These are phyloP conservation scores for Leptestheria dahalacensis DNA, from an alignment of 1,140 invertebrate genomes.

Conservation along the genomic window DNA sequence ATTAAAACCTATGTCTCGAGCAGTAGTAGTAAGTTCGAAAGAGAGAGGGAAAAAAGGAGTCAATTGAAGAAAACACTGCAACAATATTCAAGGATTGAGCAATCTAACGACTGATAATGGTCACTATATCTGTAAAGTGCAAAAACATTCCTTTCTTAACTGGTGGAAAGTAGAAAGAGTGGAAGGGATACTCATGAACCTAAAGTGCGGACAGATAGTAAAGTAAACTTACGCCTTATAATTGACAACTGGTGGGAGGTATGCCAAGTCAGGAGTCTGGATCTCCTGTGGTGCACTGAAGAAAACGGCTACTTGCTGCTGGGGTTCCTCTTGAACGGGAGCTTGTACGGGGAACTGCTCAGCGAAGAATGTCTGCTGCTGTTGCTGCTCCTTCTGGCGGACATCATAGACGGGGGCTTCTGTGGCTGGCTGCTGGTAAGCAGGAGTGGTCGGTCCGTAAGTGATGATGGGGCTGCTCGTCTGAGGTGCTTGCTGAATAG, in stretches of 20 bases:
- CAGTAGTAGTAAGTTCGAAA: too few relatives aligned
- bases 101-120: neutral
- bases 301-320: slow-evolving; percentile 11
- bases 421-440: neutral
- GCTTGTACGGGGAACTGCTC: too few relatives aligned
- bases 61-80: neutral
- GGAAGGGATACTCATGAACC: too few relatives aligned
- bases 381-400: neutral
- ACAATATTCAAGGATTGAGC: neutral
- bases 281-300: slow-evolving; percentile 11
- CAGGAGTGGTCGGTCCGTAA: neutral
- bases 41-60: neutral
- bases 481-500: neutral
- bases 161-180: too few relatives aligned
- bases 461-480: neutral
- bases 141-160: too few relatives aligned
- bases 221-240: neutral
- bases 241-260: slow-evolving; percentile 9
- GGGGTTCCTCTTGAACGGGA: neutral
- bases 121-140: too few relatives aligned
- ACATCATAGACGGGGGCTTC: neutral
- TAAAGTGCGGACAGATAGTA: too few relatives aligned
- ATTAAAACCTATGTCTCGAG: neutral
- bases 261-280: slow-evolving; percentile 7
- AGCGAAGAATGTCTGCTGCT: too few relatives aligned